Conservation (phyloP, 2,888 invertebrate species). For the Lacanobia wlatinum region DNA sequence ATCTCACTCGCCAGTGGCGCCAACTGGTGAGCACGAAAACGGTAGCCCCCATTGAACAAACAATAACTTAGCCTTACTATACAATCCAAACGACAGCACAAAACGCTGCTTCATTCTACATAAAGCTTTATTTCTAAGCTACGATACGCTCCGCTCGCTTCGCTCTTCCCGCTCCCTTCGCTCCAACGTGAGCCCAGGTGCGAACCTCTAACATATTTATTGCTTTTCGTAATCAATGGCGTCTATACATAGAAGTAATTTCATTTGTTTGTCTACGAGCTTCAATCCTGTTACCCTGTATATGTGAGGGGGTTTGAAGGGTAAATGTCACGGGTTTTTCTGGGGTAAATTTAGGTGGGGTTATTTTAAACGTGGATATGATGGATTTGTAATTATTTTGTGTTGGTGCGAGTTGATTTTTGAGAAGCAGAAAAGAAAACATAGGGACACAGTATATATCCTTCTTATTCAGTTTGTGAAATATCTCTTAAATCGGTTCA, state of each 20-base stretch:
- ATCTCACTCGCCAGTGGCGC: too few species aligned
- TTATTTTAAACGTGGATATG: constrained; percentile 11
- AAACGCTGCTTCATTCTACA: constrained; percentile 18
- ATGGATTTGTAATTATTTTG: not conserved
- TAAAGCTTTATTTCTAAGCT: constrained; percentile 40
- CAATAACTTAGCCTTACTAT: constrained; percentile 6
- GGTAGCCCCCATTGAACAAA: too few species aligned
- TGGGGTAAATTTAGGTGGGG: not conserved
- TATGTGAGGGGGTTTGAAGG: not conserved
- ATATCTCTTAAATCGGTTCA: too few species aligned
- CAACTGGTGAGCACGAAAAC: too few species aligned
- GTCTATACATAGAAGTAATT: constrained; percentile 50
- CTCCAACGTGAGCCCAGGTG: constrained; percentile 45
- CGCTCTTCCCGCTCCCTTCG: constrained; percentile 20
- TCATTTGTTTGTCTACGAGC: constrained; percentile 39
- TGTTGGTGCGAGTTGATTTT: too few species aligned
- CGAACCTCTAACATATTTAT: constrained; percentile 59
- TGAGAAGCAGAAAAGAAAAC: too few species aligned
- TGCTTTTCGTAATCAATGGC: constrained; percentile 55
- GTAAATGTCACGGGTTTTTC: constrained; percentile 29
- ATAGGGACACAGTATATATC: too few species aligned
- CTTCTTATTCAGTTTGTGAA: too few species aligned
- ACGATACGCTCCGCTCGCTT: constrained; percentile 32
- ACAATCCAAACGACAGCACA: constrained; percentile 34
- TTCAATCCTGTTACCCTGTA: constrained; percentile 7